phyloP scores from a whole-genome alignment of 2,113 vertebrate genomes.

The Cyprinodon tularosa region DNA sequence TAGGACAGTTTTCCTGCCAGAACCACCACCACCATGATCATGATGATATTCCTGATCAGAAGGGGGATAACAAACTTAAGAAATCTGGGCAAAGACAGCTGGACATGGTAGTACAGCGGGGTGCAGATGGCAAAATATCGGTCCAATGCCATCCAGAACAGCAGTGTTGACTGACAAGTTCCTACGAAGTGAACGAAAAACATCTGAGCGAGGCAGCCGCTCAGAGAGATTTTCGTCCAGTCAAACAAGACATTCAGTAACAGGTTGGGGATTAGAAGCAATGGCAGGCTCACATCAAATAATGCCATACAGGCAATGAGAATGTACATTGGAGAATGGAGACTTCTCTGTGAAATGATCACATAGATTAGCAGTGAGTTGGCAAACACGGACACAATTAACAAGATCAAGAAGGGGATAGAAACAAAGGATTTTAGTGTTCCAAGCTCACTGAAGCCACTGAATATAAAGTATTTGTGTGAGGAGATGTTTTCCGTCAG shows the following conservation, averaged over 20 bases:
- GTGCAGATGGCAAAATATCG: conserved; percentile 49
- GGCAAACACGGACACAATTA: background rate
- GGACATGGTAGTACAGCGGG: conserved; percentile 27
- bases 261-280: conserved; percentile 30
- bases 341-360: conserved; percentile 25
- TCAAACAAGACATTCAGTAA: conserved; percentile 32
- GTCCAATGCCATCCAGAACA: conserved; percentile 49
- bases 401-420: conserved; percentile 17
- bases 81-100: conserved; percentile 12
- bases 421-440: conserved; percentile 36
- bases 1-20: conserved; percentile 19
- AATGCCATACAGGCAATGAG: conserved; percentile 37
- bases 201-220: conserved; percentile 46
- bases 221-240: conserved; percentile 34
- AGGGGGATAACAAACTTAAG: conserved; percentile 8
- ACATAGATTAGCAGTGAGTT: conserved; percentile 47
- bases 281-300: conserved; percentile 27
- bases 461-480: conserved; percentile 16
- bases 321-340: conserved; percentile 50
- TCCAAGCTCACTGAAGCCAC: conserved; percentile 17
- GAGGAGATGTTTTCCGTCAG: conserved; percentile 22
- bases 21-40: background rate
- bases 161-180: conserved; percentile 16
- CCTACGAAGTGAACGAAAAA: background rate
- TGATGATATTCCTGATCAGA: conserved; percentile 3